phyloP scores from a whole-genome alignment of 1,140 invertebrate genomes.

The Drosophila micromelanica region DNA sequence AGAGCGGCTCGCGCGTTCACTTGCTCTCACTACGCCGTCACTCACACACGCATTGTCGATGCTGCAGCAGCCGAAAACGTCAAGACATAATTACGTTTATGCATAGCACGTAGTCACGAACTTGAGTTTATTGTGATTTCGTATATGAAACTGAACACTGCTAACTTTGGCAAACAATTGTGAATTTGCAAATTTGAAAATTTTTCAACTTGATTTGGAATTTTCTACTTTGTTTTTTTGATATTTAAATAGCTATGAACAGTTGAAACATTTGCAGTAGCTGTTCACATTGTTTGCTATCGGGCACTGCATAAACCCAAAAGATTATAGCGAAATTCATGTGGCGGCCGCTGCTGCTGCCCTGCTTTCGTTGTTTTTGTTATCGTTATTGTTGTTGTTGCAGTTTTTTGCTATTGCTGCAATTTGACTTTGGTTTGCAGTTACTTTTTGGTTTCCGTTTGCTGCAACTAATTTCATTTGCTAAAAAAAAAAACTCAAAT shows the following conservation, averaged over 20 bases:
- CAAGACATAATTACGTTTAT: constrained; percentile 15
- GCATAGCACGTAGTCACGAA: constrained; percentile 4
- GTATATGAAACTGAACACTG: too few species aligned
- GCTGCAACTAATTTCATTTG: constrained; percentile 56
- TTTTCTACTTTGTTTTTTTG: background rate
- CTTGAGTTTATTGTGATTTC: background rate
- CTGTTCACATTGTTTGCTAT: background rate
- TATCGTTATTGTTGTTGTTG: constrained; percentile 33
- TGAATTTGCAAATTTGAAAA: background rate
- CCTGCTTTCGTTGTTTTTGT: constrained; percentile 29
- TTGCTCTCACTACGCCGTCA: constrained; percentile 1
- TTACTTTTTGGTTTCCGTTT: constrained; percentile 52
- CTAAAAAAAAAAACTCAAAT: constrained; percentile 53
- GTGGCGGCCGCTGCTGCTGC: constrained; percentile 20
- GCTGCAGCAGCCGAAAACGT: constrained; percentile 16
- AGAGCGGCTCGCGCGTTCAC: constrained; percentile 10
- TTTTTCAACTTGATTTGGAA: background rate
- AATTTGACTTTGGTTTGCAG: constrained; percentile 55
- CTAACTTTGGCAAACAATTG: background rate
- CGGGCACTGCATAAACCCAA: constrained; percentile 26
- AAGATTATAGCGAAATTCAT: constrained; percentile 32
- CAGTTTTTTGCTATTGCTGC: constrained; percentile 27
- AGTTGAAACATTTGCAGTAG: constrained; percentile 10
- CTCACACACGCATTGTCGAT: constrained; percentile 23
- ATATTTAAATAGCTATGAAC: background rate